phyloP scores from a whole-genome alignment of 92 coral and sea anemone genomes.

The Porites rus region DNA sequence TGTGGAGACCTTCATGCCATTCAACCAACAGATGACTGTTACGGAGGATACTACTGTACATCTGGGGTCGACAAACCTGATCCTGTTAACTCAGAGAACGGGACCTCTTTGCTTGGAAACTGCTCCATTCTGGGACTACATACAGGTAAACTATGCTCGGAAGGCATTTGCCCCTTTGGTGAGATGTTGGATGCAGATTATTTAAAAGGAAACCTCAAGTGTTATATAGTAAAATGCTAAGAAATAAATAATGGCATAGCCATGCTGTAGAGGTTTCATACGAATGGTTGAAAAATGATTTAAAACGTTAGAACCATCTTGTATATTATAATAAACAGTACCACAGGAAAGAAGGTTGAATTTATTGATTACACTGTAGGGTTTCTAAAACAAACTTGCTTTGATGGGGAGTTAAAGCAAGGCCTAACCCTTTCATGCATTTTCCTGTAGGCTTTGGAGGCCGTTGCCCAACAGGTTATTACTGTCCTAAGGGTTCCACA shows the following conservation, averaged over 20 bases:
- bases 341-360: too few relatives aligned
- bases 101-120: conserved; percentile 82
- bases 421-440: too few relatives aligned
- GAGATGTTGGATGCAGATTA: too few relatives aligned
- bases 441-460: conserved; percentile 81
- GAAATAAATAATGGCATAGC: too few relatives aligned
- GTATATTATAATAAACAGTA: too few relatives aligned
- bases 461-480: conserved; percentile 88
- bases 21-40: conserved; percentile 73
- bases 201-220: too few relatives aligned
- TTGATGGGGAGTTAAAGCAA: background rate
- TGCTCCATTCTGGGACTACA: conserved; percentile 81
- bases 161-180: too few relatives aligned
- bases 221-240: too few relatives aligned
- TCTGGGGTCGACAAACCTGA: conserved; percentile 90
- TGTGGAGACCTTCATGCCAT: conserved; percentile 82
- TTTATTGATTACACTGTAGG: too few relatives aligned
- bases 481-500: conserved; percentile 78
- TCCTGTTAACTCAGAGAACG: conserved; percentile 76
- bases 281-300: too few relatives aligned
- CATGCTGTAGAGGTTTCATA: too few relatives aligned
- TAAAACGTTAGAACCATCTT: too few relatives aligned
- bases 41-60: conserved; percentile 89
- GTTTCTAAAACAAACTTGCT: background rate
- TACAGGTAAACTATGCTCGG: conserved; percentile 65